phyloP scores from a whole-genome alignment of 2,797 vertebrate species.

The Phoebastria nigripes region DNA sequence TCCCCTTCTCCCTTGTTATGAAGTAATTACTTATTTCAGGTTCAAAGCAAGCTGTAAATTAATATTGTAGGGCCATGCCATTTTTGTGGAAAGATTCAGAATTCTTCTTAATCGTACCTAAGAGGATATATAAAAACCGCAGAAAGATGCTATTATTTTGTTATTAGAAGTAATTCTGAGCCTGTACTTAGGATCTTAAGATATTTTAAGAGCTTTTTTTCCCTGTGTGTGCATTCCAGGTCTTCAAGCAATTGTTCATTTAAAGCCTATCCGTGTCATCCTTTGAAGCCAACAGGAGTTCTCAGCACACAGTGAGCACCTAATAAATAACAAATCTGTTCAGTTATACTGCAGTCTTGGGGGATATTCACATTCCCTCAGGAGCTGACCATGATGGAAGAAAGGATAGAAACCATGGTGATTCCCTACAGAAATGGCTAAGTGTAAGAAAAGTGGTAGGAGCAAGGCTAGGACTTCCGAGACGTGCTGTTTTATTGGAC shows the following conservation, averaged over 20 bases:
- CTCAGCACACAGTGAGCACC: neutral
- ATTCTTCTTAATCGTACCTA: neutral
- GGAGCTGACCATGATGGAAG: neutral
- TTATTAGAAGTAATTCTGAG: neutral
- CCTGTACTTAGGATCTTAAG: neutral
- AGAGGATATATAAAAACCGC: neutral
- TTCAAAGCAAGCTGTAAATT: conserved; percentile 6
- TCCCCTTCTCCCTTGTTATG: neutral
- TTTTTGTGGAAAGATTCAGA: neutral
- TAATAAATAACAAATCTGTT: neutral
- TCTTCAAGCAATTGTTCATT: neutral
- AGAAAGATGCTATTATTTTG: neutral
- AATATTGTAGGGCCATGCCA: neutral
- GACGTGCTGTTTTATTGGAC: neutral
- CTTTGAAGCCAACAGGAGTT: neutral
- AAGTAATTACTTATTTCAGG: neutral
- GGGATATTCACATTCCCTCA: neutral
- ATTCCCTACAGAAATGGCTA: neutral
- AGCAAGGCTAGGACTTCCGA: neutral
- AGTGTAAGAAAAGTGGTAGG: neutral
- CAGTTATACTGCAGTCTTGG: neutral
- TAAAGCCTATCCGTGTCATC: neutral
- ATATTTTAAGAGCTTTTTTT: neutral
- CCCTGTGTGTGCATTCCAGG: neutral
- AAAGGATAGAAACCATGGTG: neutral